Conservation (phyloP, 2,888 invertebrate species). For the Drosophila lacicola region DNA sequence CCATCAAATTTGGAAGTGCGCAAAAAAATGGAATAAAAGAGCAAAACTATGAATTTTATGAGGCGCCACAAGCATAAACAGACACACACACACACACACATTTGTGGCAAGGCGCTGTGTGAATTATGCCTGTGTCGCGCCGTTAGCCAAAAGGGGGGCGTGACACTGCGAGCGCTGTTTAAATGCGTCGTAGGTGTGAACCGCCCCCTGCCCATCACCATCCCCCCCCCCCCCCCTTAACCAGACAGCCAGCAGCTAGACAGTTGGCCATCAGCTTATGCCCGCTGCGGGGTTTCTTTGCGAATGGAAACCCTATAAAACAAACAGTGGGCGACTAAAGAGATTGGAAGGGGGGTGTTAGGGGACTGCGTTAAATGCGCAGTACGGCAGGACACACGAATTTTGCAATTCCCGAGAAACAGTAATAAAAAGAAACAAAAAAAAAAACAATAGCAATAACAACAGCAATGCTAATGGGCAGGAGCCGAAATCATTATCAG, state of each 20-base stretch:
- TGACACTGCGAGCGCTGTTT: constrained; percentile 21
- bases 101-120: constrained; percentile 38
- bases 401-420: constrained; percentile 50
- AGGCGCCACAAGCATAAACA: constrained; percentile 44
- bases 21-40: constrained; percentile 59
- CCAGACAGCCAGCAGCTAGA: constrained; percentile 5
- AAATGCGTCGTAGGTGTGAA: constrained; percentile 67
- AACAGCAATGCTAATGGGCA: constrained; percentile 20
- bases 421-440: neutral
- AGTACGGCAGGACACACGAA: constrained; percentile 49
- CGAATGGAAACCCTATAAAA: constrained; percentile 56
- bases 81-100: constrained; percentile 10
- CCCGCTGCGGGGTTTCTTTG: constrained; percentile 64
- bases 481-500: constrained; percentile 43
- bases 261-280: constrained; percentile 30
- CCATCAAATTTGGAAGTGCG: constrained; percentile 77
- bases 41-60: constrained; percentile 60
- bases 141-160: constrained; percentile 26
- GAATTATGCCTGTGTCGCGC: constrained; percentile 56
- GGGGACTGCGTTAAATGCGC: constrained; percentile 55
- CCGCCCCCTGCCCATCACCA: constrained; percentile 22
- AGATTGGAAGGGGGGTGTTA: neutral
- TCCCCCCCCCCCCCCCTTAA: neutral
- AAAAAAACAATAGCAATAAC: constrained; percentile 36
- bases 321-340: constrained; percentile 4